Evolutionary conservation across 2,113 vertebrate species (phyloP), one percentile per base, ranked within the genome.

Genomic region (Pygoscelis antarcticus): DNA sequence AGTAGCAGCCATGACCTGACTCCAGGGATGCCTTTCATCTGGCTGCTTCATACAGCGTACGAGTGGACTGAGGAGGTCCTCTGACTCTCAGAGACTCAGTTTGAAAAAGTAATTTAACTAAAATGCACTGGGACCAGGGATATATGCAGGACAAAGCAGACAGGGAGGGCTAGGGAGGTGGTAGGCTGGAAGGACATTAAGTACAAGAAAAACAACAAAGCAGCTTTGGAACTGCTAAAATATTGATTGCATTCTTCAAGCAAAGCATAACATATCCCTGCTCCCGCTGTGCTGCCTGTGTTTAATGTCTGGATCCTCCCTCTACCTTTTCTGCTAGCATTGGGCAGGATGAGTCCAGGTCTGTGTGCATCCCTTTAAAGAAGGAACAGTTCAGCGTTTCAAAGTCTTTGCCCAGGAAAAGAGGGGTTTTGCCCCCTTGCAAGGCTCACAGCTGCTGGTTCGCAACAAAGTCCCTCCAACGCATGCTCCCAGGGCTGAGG

Each of bases 121-220:
- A 57, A 71, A 32, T 10, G 52, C 66, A 6, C 68, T 2, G 9
- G 62, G 36, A 61, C 8, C 34, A 13, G 74, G 32, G 69, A 71
- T 38, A 40, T 4, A 3, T 13, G 23, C 6, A 75, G 46, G 77
- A 84, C 84, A 64, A 51, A 85, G n/a, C 46, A 29, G 5, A 29
- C 3, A 9, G 25, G 65, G 36, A 51, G 26, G 23, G 29, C 6
- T 32, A 21, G 44, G 54, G 77, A 93, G 84, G 69, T 38, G 42
- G 32, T 58, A 62, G 70, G n/a, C 87, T 85, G 78, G 82, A 94
- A 93, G 82, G n/a, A 82, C 38, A 64, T 60, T n/a, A 66, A 57
- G 19, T 58, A 55, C 82, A 44, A 87, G 65, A 16, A 51, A 70
- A 96, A 70, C 49, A 83, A 36, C 40, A 58, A 58, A 22, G 1